These are phyloP conservation scores for Brachionus asplanchnoidis DNA, from an alignment of 1,140 invertebrate genomes.

Conservation along the genomic window DNA sequence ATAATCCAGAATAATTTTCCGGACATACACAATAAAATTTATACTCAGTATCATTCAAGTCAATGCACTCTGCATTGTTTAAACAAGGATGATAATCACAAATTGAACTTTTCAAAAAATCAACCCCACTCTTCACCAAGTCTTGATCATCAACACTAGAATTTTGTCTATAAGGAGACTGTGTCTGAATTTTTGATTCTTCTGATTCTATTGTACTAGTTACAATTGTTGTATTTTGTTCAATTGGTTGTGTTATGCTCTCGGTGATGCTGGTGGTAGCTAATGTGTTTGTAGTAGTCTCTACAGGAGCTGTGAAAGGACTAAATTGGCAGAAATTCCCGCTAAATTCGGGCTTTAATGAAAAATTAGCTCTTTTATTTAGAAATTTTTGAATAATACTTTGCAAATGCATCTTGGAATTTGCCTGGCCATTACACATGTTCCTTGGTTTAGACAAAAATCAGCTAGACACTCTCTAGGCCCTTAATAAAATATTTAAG, in stretches of 20 bases:
- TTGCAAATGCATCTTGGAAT: slow-evolving; percentile 5
- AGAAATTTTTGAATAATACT: neutral
- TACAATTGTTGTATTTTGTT: neutral
- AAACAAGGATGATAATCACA: slow-evolving; percentile 14
- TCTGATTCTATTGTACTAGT: neutral
- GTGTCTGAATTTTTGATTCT: neutral
- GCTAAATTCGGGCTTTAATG: neutral
- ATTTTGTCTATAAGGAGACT: neutral
- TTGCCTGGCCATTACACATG: neutral
- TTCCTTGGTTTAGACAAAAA: neutral
- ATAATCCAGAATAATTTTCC: neutral
- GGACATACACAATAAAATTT: slow-evolving; percentile 15
- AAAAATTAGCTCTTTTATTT: neutral
- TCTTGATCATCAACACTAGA: neutral
- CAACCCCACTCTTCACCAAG: neutral
- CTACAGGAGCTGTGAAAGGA: neutral
- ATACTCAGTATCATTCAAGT: neutral
- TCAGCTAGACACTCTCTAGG: neutral
- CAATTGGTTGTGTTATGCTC: neutral
- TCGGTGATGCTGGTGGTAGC: neutral
- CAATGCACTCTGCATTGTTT: neutral
- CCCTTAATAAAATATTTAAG: neutral
- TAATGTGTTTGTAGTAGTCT: neutral
- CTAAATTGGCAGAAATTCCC: neutral
- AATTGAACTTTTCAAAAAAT: neutral